Percentiles rank a stretch among this genome's conserved stretches.
phyloP scores from a whole-genome alignment of 2,797 vertebrate species.

The Ctenopoma kingsleyae region DNA sequence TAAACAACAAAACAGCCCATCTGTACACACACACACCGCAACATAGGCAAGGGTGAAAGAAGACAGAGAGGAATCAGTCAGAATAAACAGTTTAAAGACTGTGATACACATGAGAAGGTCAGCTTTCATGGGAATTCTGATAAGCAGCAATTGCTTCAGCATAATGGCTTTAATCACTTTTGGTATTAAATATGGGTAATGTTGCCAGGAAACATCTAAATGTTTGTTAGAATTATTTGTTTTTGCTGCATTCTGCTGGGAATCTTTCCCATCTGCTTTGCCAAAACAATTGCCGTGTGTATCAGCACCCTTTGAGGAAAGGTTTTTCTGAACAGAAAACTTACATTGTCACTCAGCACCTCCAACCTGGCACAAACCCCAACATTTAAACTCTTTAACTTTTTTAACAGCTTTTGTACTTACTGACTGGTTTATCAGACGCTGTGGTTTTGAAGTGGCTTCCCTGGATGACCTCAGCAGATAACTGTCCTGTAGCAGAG shows the following conservation, averaged over 20 bases:
- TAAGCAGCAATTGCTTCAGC: conserved; percentile 25
- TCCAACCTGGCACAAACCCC: neutral
- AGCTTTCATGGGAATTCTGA: conserved; percentile 23
- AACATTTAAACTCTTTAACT: neutral
- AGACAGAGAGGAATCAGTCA: conserved; percentile 43
- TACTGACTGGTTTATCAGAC: conserved; percentile 93
- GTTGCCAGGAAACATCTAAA: conserved; percentile 37
- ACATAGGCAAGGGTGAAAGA: conserved; percentile 64
- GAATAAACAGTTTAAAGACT: conserved; percentile 15
- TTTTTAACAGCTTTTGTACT: conserved; percentile 41
- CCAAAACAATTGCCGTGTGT: conserved; percentile 28
- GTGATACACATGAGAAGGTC: conserved; percentile 17
- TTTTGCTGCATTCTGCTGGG: conserved; percentile 14
- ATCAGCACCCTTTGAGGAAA: conserved; percentile 8
- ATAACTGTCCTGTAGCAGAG: conserved; percentile 93
- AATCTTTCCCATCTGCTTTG: conserved; percentile 34
- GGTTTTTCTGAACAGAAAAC: neutral
- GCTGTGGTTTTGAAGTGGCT: conserved; percentile 97
- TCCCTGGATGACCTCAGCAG: conserved; percentile 97
- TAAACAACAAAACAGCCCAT: conserved; percentile 98
- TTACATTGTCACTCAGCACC: neutral
- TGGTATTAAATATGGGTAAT: conserved; percentile 14
- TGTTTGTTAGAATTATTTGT: conserved; percentile 19
- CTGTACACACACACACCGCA: conserved; percentile 86
- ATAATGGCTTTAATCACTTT: conserved; percentile 16